Percentiles rank a stretch among this genome's conserved stretches.
Conservation (phyloP, 1,140 invertebrate species). For the Cyclina sinensis region DNA sequence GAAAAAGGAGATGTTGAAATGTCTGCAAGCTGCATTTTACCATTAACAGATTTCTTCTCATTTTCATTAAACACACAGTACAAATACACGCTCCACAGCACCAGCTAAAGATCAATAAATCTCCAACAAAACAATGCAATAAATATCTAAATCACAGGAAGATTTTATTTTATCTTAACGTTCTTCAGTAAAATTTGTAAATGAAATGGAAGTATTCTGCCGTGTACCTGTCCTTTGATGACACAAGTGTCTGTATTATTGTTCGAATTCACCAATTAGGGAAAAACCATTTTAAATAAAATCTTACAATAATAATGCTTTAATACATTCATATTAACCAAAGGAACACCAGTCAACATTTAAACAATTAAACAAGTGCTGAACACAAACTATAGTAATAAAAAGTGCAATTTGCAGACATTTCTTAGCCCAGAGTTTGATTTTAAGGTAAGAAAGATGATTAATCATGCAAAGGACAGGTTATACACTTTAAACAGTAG, state of each 20-base stretch:
- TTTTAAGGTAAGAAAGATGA: neutral
- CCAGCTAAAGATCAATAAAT: neutral
- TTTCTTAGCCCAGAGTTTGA: neutral
- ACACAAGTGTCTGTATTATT: neutral
- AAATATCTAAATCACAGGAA: neutral
- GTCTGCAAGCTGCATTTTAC: conserved; percentile 36
- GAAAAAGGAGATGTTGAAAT: neutral
- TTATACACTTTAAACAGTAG: too few species aligned
- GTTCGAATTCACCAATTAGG: neutral
- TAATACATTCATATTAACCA: neutral
- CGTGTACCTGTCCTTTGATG: neutral
- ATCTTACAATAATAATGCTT: neutral
- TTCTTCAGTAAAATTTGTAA: neutral
- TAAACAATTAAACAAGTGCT: neutral
- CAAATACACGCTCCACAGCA: neutral
- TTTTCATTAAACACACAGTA: neutral
- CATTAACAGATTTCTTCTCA: conserved; percentile 30
- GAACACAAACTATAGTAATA: neutral
- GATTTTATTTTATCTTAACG: too few species aligned
- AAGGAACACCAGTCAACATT: neutral
- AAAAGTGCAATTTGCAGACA: conserved; percentile 38
- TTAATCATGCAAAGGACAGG: conserved; percentile 38
- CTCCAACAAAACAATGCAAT: neutral
- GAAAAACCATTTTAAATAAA: neutral
- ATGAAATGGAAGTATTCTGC: neutral